Conservation (phyloP, 2,797 vertebrate genomes). For the Oreochromis mossambicus region DNA sequence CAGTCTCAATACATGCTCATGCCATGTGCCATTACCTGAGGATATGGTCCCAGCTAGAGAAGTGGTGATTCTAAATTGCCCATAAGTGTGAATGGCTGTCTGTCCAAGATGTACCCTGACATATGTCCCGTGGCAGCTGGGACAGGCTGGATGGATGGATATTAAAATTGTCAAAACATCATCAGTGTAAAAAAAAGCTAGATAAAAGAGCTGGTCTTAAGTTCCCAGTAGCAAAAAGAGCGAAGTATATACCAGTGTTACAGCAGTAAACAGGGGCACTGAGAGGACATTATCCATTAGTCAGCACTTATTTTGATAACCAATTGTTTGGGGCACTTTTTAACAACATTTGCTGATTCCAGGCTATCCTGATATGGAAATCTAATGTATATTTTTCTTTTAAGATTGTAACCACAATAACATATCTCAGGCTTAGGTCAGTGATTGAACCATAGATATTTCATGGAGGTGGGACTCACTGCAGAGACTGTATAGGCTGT, state of each 20-base stretch:
- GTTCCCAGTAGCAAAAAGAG: neutral
- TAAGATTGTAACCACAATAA: neutral
- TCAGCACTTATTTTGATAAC: neutral
- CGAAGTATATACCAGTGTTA: neutral
- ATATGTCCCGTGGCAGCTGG: neutral
- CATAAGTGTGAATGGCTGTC: neutral
- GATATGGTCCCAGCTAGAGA: neutral
- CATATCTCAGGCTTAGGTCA: neutral
- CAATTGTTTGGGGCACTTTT: neutral
- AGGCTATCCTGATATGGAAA: neutral
- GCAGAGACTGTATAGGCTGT: neutral
- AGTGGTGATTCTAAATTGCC: neutral
- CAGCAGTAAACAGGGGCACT: neutral
- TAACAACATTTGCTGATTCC: neutral
- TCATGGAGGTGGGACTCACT: neutral
- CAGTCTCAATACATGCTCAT: neutral
- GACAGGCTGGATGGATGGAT: neutral
- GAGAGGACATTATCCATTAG: neutral
- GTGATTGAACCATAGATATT: neutral
- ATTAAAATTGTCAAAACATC: neutral
- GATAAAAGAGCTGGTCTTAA: neutral
- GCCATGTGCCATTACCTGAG: neutral
- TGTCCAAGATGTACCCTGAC: neutral
- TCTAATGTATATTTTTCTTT: neutral
- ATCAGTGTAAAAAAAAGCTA: fast-evolving